phyloP scores from a whole-genome alignment of 2,888 invertebrate species.

The Liposcelis brunnea region DNA sequence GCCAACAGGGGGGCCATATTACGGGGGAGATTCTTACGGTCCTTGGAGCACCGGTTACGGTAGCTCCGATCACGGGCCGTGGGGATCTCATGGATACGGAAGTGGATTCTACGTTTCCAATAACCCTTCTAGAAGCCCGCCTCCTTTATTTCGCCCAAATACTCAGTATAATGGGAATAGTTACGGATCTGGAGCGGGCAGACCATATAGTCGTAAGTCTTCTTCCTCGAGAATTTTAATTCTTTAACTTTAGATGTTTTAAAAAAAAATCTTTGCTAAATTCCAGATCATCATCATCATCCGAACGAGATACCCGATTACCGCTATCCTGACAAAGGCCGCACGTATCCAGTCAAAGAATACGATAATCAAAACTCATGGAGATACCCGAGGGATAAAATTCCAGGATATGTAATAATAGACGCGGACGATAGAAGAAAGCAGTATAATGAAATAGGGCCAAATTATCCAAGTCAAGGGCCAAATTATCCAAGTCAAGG shows the following conservation, averaged over 20 bases:
- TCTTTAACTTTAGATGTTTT: too few species aligned
- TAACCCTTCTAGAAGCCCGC: neutral
- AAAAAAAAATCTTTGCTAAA: too few species aligned
- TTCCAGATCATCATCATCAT: too few species aligned
- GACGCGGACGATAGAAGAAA: conserved; percentile 2
- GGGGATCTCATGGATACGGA: conserved; percentile 11
- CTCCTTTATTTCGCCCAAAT: too few species aligned
- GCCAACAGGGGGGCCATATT: conserved; percentile 36
- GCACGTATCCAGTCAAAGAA: neutral
- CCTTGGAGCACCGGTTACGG: neutral
- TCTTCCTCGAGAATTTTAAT: too few species aligned
- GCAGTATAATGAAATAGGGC: too few species aligned
- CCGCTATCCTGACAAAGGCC: neutral
- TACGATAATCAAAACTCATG: too few species aligned
- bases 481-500: too few species aligned
- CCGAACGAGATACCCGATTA: conserved; percentile 1
- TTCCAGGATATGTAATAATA: conserved; percentile 5
- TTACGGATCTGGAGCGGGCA: neutral
- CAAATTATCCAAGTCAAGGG: too few species aligned
- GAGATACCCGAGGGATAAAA: neutral
- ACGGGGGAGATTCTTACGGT: conserved; percentile 12
- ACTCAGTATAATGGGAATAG: conserved; percentile 14
- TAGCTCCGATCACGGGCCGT: neutral
- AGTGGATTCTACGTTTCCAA: conserved; percentile 11
- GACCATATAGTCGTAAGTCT: neutral